Conservation (phyloP, 2,797 vertebrate genomes). For the Miichthys miiuy region DNA sequence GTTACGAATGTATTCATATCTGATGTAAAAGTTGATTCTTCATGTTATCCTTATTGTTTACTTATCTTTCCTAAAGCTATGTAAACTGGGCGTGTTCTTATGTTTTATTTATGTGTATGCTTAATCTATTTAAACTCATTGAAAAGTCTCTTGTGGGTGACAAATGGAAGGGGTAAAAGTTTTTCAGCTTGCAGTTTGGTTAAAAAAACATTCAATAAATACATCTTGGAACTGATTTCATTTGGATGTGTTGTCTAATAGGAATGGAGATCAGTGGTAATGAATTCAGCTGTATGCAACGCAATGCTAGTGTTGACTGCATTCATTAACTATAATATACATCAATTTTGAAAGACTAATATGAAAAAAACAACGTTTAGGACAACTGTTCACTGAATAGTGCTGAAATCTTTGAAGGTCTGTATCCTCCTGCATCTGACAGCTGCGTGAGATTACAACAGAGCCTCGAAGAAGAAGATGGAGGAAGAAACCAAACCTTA, state of each 20-base stretch:
- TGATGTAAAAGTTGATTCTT: slow-evolving; percentile 58
- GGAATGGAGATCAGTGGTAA: slow-evolving; percentile 5
- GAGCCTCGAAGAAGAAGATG: slow-evolving; percentile 47
- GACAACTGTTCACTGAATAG: slow-evolving; percentile 4
- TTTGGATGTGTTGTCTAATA: slow-evolving; percentile 7
- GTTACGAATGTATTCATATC: slow-evolving; percentile 75
- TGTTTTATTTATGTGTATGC: slow-evolving; percentile 66
- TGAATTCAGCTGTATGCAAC: slow-evolving; percentile 12
- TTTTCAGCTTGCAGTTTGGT: slow-evolving; percentile 75
- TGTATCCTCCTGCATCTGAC: slow-evolving; percentile 45
- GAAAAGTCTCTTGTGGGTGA: slow-evolving; percentile 53
- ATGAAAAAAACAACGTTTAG: slow-evolving; percentile 8
- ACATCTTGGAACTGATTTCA: slow-evolving; percentile 42
- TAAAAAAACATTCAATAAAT: slow-evolving; percentile 69
- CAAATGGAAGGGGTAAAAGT: slow-evolving; percentile 39
- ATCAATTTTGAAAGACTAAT: slow-evolving; percentile 28
- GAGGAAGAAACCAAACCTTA: slow-evolving; percentile 47
- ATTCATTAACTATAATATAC: slow-evolving; percentile 25
- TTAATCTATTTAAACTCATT: slow-evolving; percentile 59
- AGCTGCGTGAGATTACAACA: slow-evolving; percentile 61
- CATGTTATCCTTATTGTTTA: slow-evolving; percentile 56
- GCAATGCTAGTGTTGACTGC: neutral
- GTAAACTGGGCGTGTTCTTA: slow-evolving; percentile 46
- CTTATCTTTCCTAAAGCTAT: slow-evolving; percentile 53
- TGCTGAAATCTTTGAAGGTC: slow-evolving; percentile 36